Evolutionary conservation across 2,113 vertebrate species (phyloP).

Genomic region (Oryctolagus cuniculus): mOryCun1.1 NC_091453.1:5841001-5841500

Average conservation of each 20-base stretch:
- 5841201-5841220: constrained; percentile 19
- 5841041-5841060: neutral
- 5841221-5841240: neutral
- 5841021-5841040: neutral
- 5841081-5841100: neutral
- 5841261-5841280: neutral
- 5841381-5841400: constrained; percentile 21
- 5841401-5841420: neutral
- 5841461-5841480: neutral
- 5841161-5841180: neutral
- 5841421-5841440: neutral
- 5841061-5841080: neutral
- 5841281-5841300: neutral
- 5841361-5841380: neutral
- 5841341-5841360: neutral
- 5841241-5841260: constrained; percentile 14
- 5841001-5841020: neutral
- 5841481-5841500: constrained; percentile 49
- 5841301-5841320: neutral
- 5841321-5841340: constrained; percentile 24
- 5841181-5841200: constrained; percentile 41
- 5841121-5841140: constrained; percentile 13
- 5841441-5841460: constrained; percentile 56
- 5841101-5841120: neutral
- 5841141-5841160: constrained; percentile 5